Conservation (phyloP, 2,797 vertebrate species). For the Triplophysa bombifrons region DNA sequence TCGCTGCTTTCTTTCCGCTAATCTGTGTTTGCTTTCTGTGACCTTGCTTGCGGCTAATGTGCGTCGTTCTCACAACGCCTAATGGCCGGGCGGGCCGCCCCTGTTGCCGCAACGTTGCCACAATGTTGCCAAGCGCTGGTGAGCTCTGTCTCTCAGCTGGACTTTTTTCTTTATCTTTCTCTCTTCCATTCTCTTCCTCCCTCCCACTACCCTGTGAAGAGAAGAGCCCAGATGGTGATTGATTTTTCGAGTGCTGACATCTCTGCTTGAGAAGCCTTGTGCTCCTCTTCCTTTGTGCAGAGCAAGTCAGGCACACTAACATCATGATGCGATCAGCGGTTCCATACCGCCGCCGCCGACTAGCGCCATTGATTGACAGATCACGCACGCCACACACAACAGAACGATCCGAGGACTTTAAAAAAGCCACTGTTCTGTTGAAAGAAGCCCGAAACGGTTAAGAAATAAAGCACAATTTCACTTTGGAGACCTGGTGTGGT, state of each 20-base stretch:
- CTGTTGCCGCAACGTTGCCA: conserved; percentile 51
- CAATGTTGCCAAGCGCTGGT: conserved; percentile 37
- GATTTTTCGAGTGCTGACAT: conserved; percentile 99
- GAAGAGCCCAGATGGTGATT: conserved; percentile 99
- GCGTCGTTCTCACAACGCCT: conserved; percentile 72
- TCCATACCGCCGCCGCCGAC: conserved; percentile 82
- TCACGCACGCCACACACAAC: conserved; percentile 65
- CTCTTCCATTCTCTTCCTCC: conserved; percentile 74
- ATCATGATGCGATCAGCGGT: conserved; percentile 92
- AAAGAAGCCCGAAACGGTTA: conserved; percentile 26
- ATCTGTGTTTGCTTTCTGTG: conserved; percentile 90
- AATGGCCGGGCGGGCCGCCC: conserved; percentile 59
- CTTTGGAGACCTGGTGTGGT: conserved; percentile 34
- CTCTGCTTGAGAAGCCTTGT: conserved; percentile 95
- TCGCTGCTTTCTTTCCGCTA: conserved; percentile 81
- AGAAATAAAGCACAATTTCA: conserved; percentile 30
- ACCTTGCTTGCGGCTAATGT: conserved; percentile 78
- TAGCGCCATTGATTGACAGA: conserved; percentile 94
- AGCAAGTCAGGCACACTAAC: conserved; percentile 98
- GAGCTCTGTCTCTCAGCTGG: conserved; percentile 68
- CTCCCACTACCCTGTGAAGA: conserved; percentile 77
- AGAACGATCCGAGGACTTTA: conserved; percentile 42
- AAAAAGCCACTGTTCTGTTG: conserved; percentile 29
- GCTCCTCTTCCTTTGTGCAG: conserved; percentile 90
- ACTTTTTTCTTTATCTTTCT: conserved; percentile 75